Evolutionary conservation across 2,797 vertebrate genomes (phyloP), one percentile per base, ranked within the genome.

Genomic region (Bradypodion ventrale): DNA sequence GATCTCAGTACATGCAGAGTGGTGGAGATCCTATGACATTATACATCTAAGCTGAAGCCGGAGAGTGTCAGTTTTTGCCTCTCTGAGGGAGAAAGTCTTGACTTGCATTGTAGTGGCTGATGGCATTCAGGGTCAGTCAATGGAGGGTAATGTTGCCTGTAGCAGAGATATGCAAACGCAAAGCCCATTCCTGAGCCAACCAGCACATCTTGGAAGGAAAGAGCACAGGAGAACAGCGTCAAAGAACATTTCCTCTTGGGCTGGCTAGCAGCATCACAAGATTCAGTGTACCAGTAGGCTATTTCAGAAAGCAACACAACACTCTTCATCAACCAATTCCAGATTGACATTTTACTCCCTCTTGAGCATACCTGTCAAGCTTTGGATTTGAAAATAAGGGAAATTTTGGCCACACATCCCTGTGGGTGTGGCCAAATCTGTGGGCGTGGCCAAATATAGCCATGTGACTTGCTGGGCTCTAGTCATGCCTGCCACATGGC

Each of bases 101-200:
- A 89, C 91, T 93, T 94, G 90, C 90, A 92, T 62, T 95, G 93
- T 19, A 98, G 92, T 0, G 99, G 97, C 74, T 96, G 96, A 92
- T 99, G 97, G 95, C 97, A 98, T 84, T 96, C 93, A 0, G 87
- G 46, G 37, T 98, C 98, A 2, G 90, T 96, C 79, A 99, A 96
- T 0, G 98, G 90, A 40, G 98, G 98, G 62, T 97, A 99, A 90
- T 99, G 97, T 92, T 99, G 99, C 85, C 98, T 92, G 94, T 99
- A 99, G 95, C 98, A 98, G 68, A 98, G 87, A 91, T 97, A 98
- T 0, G 99, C 97, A 0, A 98, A 96, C 15, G 78, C 27, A 0
- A 97, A 91, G 69, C 99, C 98, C 27, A 99, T 96, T 9, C 94
- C 75, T 16, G 98, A 98, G 23, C 98, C 99, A 83, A 96, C 97